Evolutionary conservation across 53 echinoderm and acorn worm species (phyloP), one percentile per base, ranked within the genome.

Genomic region (Patiria pectinifera): DNA sequence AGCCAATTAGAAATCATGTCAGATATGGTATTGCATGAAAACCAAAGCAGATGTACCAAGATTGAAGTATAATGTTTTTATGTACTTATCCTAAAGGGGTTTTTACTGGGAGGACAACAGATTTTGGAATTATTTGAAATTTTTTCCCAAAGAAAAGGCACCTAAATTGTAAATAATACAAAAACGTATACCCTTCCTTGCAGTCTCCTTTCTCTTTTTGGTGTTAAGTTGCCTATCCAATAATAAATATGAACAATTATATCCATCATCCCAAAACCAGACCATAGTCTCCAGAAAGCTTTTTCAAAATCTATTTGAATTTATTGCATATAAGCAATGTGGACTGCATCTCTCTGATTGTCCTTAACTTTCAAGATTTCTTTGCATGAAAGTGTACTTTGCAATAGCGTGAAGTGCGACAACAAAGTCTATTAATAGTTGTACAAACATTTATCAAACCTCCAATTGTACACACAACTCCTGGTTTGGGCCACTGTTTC

Each of bases 101-200:
- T 84, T 84, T 60, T 84, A 83, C 7, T 62, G 35, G 59, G 62
- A 84, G 15, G 48, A 45, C 21, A 22, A 82, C 53, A 82, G n/a
- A 82, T 59, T 59, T 82, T 58, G 59, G n/a, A 82, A 59, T 53
- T 59, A 80, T 45, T 53, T 80, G 48, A n/a, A 82, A 74, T 10
- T 5, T 4, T 74, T 3, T 25, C 85, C 69, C 19, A 45, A 85
- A 85, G 46, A 35, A 69, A 85, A 43, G 62, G 66, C 69, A 59
- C 24, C 15, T 82, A 16, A 35, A 46, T 69, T 90, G 90, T 90
- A 90, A 90, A 90, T 90, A 90, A 79, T 89, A 80, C 80, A 80
- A 80, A 60, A 80, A 35, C 66, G 66, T 80, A 80, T 44, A 81
- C 76, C 46, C 46, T 46, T 71, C 18, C 46, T 70, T 71, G 16